Conservation (phyloP, 2,797 vertebrate genomes). For the Pseudomugil gertrudae region DNA sequence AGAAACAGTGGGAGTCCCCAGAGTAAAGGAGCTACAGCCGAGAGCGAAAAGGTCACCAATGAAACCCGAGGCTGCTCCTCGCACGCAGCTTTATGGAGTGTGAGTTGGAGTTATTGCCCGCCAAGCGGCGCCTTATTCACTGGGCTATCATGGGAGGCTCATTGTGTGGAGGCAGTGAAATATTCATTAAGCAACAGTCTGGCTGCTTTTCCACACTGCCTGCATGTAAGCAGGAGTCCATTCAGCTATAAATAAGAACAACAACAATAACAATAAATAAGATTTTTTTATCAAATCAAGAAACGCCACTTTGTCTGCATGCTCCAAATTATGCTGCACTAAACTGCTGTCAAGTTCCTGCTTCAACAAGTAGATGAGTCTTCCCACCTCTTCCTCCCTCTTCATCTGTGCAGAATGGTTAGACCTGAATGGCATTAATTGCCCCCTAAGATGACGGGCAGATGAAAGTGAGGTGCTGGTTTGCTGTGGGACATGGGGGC, state of each 20-base stretch:
- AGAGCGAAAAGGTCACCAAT: slow-evolving; percentile 74
- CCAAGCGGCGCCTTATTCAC: slow-evolving; percentile 53
- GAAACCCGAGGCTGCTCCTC: slow-evolving; percentile 64
- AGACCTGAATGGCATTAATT: slow-evolving; percentile 80
- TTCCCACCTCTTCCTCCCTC: slow-evolving; percentile 23
- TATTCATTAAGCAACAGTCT: slow-evolving; percentile 70
- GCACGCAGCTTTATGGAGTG: slow-evolving; percentile 54
- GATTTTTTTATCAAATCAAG: slow-evolving; percentile 33
- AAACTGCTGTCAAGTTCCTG: slow-evolving; percentile 62
- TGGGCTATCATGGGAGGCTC: slow-evolving; percentile 60
- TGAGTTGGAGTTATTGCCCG: slow-evolving; percentile 53
- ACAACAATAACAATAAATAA: slow-evolving; percentile 47
- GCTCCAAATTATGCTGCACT: slow-evolving; percentile 56
- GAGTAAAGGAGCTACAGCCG: slow-evolving; percentile 55
- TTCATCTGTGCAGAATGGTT: slow-evolving; percentile 37
- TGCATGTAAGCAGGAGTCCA: slow-evolving; percentile 62
- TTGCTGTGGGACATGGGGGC: slow-evolving; percentile 70
- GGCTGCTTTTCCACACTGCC: slow-evolving; percentile 49
- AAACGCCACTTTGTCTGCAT: slow-evolving; percentile 40
- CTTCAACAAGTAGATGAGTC: slow-evolving; percentile 62
- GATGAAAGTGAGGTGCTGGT: slow-evolving; percentile 77
- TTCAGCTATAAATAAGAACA: slow-evolving; percentile 61
- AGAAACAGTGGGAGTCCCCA: slow-evolving; percentile 63
- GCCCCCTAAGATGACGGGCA: slow-evolving; percentile 77
- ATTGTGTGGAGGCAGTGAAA: slow-evolving; percentile 71